A percentile compares a stretch with the other conserved stretches of the same genome.
phyloP scores from a whole-genome alignment of 2,888 invertebrate species.

The Macaria liturata region DNA sequence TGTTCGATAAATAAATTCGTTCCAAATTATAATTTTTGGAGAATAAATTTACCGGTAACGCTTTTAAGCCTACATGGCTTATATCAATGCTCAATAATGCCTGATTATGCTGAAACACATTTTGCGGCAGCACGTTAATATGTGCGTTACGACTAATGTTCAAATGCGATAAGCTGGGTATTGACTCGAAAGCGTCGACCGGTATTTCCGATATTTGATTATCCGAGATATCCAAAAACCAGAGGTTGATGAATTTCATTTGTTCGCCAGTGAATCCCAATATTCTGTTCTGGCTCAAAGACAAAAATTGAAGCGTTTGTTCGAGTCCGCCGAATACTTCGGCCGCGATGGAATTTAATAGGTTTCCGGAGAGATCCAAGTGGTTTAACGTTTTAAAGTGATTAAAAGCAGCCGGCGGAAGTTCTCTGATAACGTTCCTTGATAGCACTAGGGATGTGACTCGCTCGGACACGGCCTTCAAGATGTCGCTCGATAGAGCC shows the following conservation, averaged over 20 bases:
- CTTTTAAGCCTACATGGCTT: slow-evolving; percentile 88
- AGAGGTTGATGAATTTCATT: slow-evolving; percentile 84
- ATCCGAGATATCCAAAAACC: slow-evolving; percentile 89
- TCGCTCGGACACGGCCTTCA: slow-evolving; percentile 88
- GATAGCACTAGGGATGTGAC: slow-evolving; percentile 89
- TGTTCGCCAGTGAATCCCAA: slow-evolving; percentile 86
- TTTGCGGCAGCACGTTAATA: slow-evolving; percentile 85
- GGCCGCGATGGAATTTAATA: slow-evolving; percentile 87
- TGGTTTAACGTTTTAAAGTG: slow-evolving; percentile 88
- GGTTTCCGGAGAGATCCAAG: slow-evolving; percentile 91
- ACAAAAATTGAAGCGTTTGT: slow-evolving; percentile 87
- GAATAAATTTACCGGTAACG: slow-evolving; percentile 88
- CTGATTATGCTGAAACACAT: slow-evolving; percentile 87
- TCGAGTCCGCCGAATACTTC: slow-evolving; percentile 91
- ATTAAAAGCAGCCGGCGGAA: slow-evolving; percentile 91
- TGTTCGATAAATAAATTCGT: slow-evolving; percentile 87
- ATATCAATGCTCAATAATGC: slow-evolving; percentile 88
- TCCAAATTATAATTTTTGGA: slow-evolving; percentile 86
- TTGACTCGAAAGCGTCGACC: slow-evolving; percentile 85
- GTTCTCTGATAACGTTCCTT: slow-evolving; percentile 93
- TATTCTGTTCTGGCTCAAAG: slow-evolving; percentile 89
- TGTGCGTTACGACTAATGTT: slow-evolving; percentile 91
- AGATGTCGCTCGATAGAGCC: slow-evolving; percentile 90
- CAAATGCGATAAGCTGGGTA: slow-evolving; percentile 87
- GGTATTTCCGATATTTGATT: slow-evolving; percentile 90